Base-by-base conservation (phyloP, 2,888 invertebrate genomes). In the Sarcophaga carnaria region DNA sequence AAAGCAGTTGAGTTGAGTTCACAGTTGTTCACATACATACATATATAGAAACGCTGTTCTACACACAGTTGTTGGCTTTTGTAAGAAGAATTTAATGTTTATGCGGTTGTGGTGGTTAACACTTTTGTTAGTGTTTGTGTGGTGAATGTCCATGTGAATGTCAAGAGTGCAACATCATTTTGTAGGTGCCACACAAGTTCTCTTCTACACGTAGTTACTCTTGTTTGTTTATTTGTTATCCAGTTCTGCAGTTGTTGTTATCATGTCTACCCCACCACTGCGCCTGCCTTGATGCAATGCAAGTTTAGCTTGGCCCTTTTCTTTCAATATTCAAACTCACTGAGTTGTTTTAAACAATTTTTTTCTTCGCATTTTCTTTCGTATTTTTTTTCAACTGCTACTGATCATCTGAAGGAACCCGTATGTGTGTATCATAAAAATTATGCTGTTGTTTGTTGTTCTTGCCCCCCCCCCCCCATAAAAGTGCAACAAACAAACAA, bases 91-190 rank as follows among this genome's bases (percentile, higher is more conserved):
- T 54, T 54, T 17, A 59, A 12, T 1, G 2, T 54, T 54, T 54
- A 14, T 14, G 12, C 17, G 12, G 12, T 54, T 54, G 54, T 54
- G 4, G 17, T 54, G 54, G 54, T 54, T 54, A 54, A 14, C 54
- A 14, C 17, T 17, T 54, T 54, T 54, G 5, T 17, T 54, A 54
- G 54, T 54, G 54, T 54, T 54, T 12, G 54, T 12, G 54, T 54
- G 54, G 14, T 37, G 37, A 37, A 25, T 62, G n/a, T 22, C 54
- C 54, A 70, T 71, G 75, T 76, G 69, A 37, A 54, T 70, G 76
- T 82, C 71, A 82, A 82, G 59, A 71, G 76, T 64, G 76, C 76
- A 82, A 70, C 76, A 82, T 27, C 70, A 66, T 77, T 47, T n/a
- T 25, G 25, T 64, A 64, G 47, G 64, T 45, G 54, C 54, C 12